Evolutionary conservation across 2,113 vertebrate species (phyloP).

Genomic region (Trachemys scripta): DNA sequence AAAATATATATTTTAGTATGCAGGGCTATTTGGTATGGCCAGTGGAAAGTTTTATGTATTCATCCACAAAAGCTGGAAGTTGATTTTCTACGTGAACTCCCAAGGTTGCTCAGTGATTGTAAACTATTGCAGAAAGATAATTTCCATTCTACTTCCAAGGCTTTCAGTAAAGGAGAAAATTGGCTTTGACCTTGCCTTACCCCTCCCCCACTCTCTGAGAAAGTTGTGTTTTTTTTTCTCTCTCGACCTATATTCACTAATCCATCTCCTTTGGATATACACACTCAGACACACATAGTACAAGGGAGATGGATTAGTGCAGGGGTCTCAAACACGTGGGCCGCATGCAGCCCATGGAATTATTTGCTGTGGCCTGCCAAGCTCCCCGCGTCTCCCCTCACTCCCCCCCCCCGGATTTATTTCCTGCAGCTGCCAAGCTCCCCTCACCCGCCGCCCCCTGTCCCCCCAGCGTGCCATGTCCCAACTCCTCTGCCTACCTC

Average conservation of each 20-base stretch:
- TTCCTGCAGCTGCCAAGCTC: too few species aligned
- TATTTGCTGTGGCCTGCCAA: too few species aligned
- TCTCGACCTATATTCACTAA: background rate
- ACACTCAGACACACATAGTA: background rate
- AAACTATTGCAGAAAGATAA: conserved; percentile 52
- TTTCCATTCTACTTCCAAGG: conserved; percentile 30
- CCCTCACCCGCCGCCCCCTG: too few species aligned
- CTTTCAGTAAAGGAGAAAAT: conserved; percentile 27
- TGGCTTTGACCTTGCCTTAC: background rate
- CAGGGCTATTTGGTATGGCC: conserved; percentile 26
- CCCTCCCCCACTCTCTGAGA: background rate
- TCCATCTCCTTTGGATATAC: background rate
- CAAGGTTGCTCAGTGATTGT: conserved; percentile 57
- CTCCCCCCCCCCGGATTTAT: too few species aligned
- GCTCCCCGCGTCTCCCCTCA: too few species aligned
- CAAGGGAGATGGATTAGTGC: background rate
- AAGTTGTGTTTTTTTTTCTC: background rate
- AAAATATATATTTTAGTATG: conserved; percentile 5
- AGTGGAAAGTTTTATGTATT: conserved; percentile 44
- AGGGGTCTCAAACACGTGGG: too few species aligned
- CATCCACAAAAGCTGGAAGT: conserved; percentile 44
- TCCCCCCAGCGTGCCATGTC: too few species aligned
- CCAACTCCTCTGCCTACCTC: too few species aligned
- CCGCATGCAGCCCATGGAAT: too few species aligned
- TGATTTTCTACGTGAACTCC: conserved; percentile 68